Base-by-base conservation (phyloP, 2,888 invertebrate species). In the Leucophenga montana region DNA sequence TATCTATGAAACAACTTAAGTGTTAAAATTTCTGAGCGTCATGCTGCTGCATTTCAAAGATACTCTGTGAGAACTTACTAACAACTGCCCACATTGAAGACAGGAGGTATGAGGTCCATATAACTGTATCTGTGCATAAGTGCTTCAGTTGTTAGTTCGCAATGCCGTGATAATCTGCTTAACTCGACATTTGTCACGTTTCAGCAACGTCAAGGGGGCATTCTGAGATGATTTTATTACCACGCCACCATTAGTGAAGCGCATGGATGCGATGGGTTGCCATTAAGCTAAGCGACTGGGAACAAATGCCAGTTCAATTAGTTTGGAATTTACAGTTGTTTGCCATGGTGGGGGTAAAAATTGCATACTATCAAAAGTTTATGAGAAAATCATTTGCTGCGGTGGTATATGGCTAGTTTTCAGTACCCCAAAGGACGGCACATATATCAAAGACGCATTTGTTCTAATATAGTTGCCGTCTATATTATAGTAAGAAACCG, bases 141-240 rank as follows among this genome's bases (percentile, higher is more conserved):
- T 64, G 74, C 69, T 46, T 69, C 54, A 73, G 75, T 75, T 16
- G 16, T 27, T 61, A 46, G 22, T 46, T 22, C 18, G 62, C 62
- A 44, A 66, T 69, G 59, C 14, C 68, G 70, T 54, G 73, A 69
- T 79, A 78, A 79, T 79, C 78, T 75, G 70, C 70, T 69, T 61
- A 72, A 72, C 71, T 68, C 65, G 73, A 73, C 69, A 75, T 78
- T 79, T 77, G 79, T 79, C 79, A 79, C 79, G 79, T 78, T 74
- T 53, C 39, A 16, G 27, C 14, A 13, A 16, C 53, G 48, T 64
- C 44, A 33, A 44, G 66, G 53, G 59, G 69, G 59, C 50, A 33
- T 53, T 8, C 33, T 50, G 11, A 44, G 53, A 62, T 53, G n/a
- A 66, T 61, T 61, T 70, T 70, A 59, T 67, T 66, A 56, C 62